These are phyloP conservation scores for Odocoileus virginianus DNA, from an alignment of 2,113 vertebrate species.

Conservation along the genomic window DNA sequence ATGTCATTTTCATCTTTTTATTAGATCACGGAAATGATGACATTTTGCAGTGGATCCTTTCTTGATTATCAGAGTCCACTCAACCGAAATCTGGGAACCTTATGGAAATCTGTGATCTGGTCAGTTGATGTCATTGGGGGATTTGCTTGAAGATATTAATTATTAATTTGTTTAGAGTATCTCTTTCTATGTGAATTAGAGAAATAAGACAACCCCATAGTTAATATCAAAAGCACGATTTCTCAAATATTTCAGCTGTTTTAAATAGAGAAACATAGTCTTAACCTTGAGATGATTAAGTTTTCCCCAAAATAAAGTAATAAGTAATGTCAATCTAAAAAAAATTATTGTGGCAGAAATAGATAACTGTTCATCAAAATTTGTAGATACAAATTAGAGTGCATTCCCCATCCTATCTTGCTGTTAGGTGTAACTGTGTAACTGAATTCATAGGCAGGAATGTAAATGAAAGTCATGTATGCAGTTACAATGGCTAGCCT, in stretches of 20 bases:
- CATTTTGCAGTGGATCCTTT: background rate
- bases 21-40: background rate
- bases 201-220: background rate
- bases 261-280: background rate
- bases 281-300: background rate
- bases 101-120: background rate
- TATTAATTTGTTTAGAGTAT: background rate
- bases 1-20: background rate
- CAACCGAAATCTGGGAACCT: background rate
- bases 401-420: background rate
- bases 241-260: background rate
- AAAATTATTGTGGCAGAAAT: background rate
- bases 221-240: background rate
- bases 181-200: background rate
- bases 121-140: background rate
- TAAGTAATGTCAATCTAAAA: background rate
- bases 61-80: background rate
- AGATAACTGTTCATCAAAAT: background rate
- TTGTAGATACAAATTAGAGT: background rate
- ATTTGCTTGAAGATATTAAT: background rate
- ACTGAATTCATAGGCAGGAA: background rate
- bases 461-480: background rate
- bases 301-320: background rate
- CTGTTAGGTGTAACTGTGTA: background rate
- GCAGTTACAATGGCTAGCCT: background rate